Conservation (phyloP, 2,113 vertebrate genomes). For the Varanus salvator region DNA sequence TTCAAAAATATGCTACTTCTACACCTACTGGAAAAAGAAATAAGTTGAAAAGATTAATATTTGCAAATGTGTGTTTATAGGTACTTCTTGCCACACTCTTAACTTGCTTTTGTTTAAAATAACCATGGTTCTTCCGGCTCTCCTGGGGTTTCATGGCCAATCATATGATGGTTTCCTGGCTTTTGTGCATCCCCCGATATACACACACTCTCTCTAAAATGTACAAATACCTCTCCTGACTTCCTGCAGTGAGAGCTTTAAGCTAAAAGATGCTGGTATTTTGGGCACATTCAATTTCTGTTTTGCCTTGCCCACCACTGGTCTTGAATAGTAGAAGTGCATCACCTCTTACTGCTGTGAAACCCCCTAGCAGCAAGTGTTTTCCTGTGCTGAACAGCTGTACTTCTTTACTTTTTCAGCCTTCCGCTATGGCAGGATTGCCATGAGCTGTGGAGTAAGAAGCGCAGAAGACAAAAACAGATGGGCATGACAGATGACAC, state of each 20-base stretch:
- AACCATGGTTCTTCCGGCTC: not conserved
- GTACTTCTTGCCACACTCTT: no score
- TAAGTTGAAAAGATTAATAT: not conserved
- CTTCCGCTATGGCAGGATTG: slow-evolving; percentile 99
- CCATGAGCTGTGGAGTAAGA: slow-evolving; percentile 99
- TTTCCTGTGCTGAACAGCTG: not conserved
- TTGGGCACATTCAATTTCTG: no score
- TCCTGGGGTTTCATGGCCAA: no score
- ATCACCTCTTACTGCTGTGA: not conserved
- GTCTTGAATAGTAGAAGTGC: not conserved
- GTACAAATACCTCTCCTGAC: no score
- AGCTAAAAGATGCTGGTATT: no score
- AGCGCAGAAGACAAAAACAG: slow-evolving; percentile 96
- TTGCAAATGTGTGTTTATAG: not conserved
- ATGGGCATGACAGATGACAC: slow-evolving; percentile 91
- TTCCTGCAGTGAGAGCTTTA: no score
- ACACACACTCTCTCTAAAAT: no score
- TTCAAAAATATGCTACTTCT: not conserved
- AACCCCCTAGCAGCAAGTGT: not conserved
- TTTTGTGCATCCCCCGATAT: no score
- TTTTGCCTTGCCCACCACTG: no score
- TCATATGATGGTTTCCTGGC: no score
- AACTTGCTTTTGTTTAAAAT: not conserved
- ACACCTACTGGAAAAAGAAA: not conserved
- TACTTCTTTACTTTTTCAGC: slow-evolving; percentile 69